These are phyloP conservation scores for Dunckerocampus dactyliophorus DNA, from an alignment of 2,113 vertebrate species.

Conservation along the genomic window DNA sequence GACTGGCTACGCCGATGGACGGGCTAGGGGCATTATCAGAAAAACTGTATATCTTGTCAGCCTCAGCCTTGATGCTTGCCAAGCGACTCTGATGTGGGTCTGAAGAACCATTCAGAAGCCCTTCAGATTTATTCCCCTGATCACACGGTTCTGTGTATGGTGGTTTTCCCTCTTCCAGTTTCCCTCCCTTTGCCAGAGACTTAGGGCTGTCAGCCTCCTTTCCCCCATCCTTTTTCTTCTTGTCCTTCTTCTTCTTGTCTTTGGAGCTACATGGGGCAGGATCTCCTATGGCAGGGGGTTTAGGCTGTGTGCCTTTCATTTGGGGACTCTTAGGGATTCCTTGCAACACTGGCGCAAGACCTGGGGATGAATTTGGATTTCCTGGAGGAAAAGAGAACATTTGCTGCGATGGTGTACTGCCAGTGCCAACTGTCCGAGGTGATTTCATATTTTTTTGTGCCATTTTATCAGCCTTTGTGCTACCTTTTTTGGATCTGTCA, in stretches of 20 bases:
- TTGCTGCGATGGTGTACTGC: conserved; percentile 75
- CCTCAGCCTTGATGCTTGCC: conserved; percentile 96
- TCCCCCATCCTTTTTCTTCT: conserved; percentile 88
- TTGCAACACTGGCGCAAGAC: conserved; percentile 84
- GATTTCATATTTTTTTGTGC: conserved; percentile 91
- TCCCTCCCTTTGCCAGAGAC: conserved; percentile 82
- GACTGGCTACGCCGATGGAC: conserved; percentile 86
- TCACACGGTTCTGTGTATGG: conserved; percentile 85
- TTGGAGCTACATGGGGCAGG: conserved; percentile 84
- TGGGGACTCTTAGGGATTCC: conserved; percentile 93
- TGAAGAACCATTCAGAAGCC: conserved; percentile 88
- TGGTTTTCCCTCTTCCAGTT: conserved; percentile 88
- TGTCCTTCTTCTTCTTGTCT: conserved; percentile 99
- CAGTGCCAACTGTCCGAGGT: conserved; percentile 81
- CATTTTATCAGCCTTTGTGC: conserved; percentile 84
- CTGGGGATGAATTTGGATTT: conserved; percentile 80
- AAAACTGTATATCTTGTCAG: conserved; percentile 98
- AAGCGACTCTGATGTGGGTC: conserved; percentile 94
- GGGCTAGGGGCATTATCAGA: conserved; percentile 96
- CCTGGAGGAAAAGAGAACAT: conserved; percentile 88
- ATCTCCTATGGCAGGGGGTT: conserved; percentile 87
- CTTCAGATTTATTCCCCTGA: conserved; percentile 80
- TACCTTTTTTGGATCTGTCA: conserved; percentile 86
- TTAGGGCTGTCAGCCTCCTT: conserved; percentile 92
- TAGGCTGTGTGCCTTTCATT: conserved; percentile 92